Conservation (phyloP, 2,113 vertebrate genomes). For the Heterotis niloticus region DNA sequence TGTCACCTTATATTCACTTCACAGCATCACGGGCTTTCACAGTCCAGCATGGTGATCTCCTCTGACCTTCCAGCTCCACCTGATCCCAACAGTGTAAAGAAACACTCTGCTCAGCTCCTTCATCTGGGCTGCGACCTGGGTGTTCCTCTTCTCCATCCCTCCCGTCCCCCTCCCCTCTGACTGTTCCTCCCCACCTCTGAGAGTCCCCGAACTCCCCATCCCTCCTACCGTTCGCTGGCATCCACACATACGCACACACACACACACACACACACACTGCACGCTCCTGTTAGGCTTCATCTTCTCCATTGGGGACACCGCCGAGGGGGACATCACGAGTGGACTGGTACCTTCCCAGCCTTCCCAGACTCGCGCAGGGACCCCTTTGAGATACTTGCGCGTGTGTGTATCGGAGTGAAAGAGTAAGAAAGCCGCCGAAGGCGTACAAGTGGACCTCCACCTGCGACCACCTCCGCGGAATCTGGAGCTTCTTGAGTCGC, state of each 20-base stretch:
- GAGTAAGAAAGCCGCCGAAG: constrained; percentile 1
- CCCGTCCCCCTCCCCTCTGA: not conserved
- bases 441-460: constrained; percentile 17
- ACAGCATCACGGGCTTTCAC: no score
- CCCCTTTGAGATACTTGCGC: constrained; percentile 29
- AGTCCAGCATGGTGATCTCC: constrained; percentile 18
- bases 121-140: constrained; percentile 3
- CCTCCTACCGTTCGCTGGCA: constrained; percentile 50
- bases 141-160: not conserved
- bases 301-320: constrained; percentile 40
- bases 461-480: not conserved
- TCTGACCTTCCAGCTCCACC: constrained; percentile 33
- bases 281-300: constrained; percentile 46
- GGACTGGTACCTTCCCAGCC: constrained; percentile 38
- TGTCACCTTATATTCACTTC: no score
- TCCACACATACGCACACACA: constrained; percentile 45
- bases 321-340: not conserved
- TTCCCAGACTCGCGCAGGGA: constrained; percentile 33
- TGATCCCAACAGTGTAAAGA: constrained; percentile 4
- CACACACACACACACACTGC: constrained; percentile 58
- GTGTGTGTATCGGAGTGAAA: not conserved
- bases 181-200: constrained; percentile 28
- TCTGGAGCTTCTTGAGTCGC: constrained; percentile 16
- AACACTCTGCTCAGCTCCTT: not conserved
- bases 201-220: constrained; percentile 27